Evolutionary conservation across 2,888 invertebrate genomes (phyloP).

Genomic region (Penaeus monodon): DNA sequence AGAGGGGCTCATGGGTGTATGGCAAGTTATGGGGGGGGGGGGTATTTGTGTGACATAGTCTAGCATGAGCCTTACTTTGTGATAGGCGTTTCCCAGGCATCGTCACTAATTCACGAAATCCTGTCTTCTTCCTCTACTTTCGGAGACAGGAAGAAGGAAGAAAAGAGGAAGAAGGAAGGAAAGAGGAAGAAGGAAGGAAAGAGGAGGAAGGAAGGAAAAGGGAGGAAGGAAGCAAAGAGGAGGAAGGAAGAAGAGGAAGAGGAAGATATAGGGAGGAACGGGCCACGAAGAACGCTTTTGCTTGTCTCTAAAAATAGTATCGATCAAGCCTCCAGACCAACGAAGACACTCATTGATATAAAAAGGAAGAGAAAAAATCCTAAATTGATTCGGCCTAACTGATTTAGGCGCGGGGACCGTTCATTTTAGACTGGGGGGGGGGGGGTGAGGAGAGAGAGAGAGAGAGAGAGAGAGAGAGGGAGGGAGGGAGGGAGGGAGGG

Average conservation of each 20-base stretch:
- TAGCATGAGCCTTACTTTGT: slow-evolving; percentile 15
- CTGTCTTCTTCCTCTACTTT: not conserved
- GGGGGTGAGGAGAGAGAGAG: no score
- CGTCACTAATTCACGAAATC: not conserved
- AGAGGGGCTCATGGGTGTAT: slow-evolving; percentile 64
- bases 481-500: no score
- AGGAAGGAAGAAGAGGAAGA: not conserved
- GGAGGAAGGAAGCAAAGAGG: not conserved
- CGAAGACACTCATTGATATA: no score
- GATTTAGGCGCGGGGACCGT: no score
- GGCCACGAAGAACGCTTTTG: not conserved
- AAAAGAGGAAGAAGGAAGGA: not conserved
- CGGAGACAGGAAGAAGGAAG: not conserved
- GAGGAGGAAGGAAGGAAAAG: not conserved
- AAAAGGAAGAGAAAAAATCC: no score
- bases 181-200: not conserved
- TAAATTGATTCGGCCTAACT: no score
- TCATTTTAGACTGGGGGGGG: no score
- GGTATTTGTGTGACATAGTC: slow-evolving; percentile 30
- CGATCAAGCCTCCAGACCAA: no score
- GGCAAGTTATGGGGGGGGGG: slow-evolving; percentile 68
- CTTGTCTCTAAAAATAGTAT: no score
- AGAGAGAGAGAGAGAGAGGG: no score
- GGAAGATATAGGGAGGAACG: not conserved
- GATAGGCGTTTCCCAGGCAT: slow-evolving; percentile 18